Evolutionary conservation across 92 coral and sea anemone genomes (phyloP).

Genomic region (Bergia sp.): DNA sequence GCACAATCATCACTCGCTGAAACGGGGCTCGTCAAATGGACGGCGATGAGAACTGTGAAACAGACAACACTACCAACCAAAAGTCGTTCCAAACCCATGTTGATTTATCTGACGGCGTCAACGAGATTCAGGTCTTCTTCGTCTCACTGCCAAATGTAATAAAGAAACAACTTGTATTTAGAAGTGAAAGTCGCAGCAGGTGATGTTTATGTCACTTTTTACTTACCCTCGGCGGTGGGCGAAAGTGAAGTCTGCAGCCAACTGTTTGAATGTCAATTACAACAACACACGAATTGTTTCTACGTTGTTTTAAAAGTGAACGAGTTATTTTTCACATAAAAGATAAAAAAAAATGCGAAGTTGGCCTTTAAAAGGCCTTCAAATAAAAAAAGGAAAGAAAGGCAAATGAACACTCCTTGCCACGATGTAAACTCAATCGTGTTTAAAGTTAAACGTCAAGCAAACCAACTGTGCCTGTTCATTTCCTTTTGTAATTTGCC

Average conservation of each 20-base stretch:
- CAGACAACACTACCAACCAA: constrained; percentile 40
- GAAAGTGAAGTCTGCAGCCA: too few relatives aligned
- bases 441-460: background rate
- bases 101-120: background rate
- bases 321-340: background rate
- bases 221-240: background rate
- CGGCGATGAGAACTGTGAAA: constrained; percentile 48
- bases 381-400: background rate
- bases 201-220: background rate
- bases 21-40: constrained; percentile 69
- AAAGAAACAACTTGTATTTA: constrained; percentile 1
- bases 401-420: background rate
- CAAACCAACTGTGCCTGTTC: too few relatives aligned
- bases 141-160: constrained; percentile 3
- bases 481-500: too few relatives aligned
- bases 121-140: background rate
- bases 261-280: background rate
- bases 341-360: background rate
- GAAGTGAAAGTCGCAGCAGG: background rate
- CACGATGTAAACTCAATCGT: background rate
- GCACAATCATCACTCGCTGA: constrained; percentile 65
- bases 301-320: background rate
- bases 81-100: constrained; percentile 11
- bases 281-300: background rate
- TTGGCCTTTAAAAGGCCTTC: background rate